A percentile compares a stretch with the other conserved stretches of the same genome.
These are phyloP conservation scores for Trachythela sp. DNA, from an alignment of 64 coral and sea anemone genomes.

Conservation along the genomic window DNA sequence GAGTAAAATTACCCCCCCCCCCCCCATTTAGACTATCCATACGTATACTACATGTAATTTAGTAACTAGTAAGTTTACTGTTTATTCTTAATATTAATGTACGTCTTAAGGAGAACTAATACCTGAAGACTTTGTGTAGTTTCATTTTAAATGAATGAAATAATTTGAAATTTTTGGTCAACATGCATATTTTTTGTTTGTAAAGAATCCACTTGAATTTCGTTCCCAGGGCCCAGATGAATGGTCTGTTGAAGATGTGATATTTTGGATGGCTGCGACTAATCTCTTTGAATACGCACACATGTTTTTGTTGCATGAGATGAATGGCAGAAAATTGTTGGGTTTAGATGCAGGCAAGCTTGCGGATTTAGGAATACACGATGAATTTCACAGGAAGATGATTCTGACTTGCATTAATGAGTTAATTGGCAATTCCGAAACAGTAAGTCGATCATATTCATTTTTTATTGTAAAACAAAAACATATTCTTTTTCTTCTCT, in stretches of 20 bases:
- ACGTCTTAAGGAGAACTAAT: too few relatives aligned
- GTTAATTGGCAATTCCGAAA: conserved; percentile 43
- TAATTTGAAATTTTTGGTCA: too few relatives aligned
- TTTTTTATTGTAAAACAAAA: background rate
- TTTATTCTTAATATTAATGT: too few relatives aligned
- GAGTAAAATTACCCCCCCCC: too few relatives aligned
- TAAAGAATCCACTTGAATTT: background rate
- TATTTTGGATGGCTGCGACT: conserved; percentile 56
- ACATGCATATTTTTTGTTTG: background rate
- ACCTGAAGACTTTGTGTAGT: too few relatives aligned
- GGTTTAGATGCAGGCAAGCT: conserved; percentile 31
- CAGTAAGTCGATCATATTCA: conserved; percentile 10
- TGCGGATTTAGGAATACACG: conserved; percentile 31
- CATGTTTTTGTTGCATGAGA: conserved; percentile 41
- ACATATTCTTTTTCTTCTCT: too few relatives aligned
- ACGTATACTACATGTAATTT: too few relatives aligned
- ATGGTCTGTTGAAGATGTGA: conserved; percentile 57
- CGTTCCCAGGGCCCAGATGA: conserved; percentile 33
- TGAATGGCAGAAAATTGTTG: conserved; percentile 27
- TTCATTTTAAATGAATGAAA: too few relatives aligned
- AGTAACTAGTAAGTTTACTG: too few relatives aligned
- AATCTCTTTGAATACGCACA: conserved; percentile 55
- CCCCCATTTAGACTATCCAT: too few relatives aligned
- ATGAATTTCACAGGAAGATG: conserved; percentile 47
- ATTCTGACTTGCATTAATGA: conserved; percentile 49